A percentile compares a stretch with the other conserved stretches of the same genome.
phyloP scores from a whole-genome alignment of 2,113 vertebrate genomes.

The Nothocercus julius region DNA sequence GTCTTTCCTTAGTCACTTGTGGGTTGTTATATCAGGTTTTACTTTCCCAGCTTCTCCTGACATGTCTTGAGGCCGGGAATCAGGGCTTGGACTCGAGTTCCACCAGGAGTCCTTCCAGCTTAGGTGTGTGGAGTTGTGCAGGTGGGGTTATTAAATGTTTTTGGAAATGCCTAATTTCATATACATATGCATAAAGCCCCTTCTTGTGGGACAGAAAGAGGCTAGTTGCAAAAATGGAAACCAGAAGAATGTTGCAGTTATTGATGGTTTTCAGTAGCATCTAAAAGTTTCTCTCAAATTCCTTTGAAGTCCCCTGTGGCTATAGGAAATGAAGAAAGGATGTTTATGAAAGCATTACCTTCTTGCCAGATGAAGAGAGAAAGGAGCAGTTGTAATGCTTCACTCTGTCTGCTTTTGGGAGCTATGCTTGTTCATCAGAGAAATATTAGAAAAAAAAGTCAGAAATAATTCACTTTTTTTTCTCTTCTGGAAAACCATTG shows the following conservation, averaged over 20 bases:
- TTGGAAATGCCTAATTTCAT: not conserved
- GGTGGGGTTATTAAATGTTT: not conserved
- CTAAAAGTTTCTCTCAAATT: not conserved
- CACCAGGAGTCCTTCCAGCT: not conserved
- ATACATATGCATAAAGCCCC: not conserved
- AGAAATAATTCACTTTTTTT: not conserved
- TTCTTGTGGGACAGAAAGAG: not conserved
- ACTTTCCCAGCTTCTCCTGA: not conserved
- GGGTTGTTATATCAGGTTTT: not conserved
- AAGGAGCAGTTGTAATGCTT: not conserved
- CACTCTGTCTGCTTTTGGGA: not conserved
- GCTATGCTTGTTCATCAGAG: not conserved
- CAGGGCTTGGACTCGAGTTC: not conserved
- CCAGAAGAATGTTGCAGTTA: not conserved
- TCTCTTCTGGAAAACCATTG: not conserved
- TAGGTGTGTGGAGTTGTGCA: not conserved
- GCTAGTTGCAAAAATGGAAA: not conserved
- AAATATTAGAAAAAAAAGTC: not conserved
- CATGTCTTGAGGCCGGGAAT: not conserved
- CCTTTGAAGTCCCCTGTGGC: not conserved
- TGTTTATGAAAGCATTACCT: not conserved
- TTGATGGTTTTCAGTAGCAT: not conserved
- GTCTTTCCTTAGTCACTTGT: not conserved
- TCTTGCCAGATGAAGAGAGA: constrained; percentile 1
- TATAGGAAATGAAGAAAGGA: not conserved